These are phyloP conservation scores for Puffinus mauretanicus DNA, from an alignment of 2,113 vertebrate genomes.

Conservation along the genomic window DNA sequence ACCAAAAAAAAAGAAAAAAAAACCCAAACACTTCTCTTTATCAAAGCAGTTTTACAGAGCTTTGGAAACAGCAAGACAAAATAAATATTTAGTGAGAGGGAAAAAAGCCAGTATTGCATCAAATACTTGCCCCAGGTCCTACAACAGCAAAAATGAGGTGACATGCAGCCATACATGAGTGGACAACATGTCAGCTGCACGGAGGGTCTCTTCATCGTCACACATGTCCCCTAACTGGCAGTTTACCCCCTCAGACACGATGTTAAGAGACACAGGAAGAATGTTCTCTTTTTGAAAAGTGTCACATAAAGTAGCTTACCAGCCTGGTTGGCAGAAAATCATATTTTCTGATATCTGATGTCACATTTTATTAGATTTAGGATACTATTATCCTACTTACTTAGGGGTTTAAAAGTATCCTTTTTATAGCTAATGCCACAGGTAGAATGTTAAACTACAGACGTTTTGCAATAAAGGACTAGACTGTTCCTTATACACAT, in stretches of 20 bases:
- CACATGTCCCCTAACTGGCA: constrained; percentile 70
- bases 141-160: constrained; percentile 63
- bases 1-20: too few relatives aligned
- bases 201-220: constrained; percentile 73
- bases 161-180: constrained; percentile 71
- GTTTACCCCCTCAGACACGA: constrained; percentile 74
- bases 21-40: neutral
- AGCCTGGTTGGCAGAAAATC: constrained; percentile 71
- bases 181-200: constrained; percentile 81
- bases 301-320: constrained; percentile 73
- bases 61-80: constrained; percentile 52
- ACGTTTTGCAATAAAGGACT: constrained; percentile 60
- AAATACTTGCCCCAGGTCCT: constrained; percentile 67
- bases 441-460: constrained; percentile 71
- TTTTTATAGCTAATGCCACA: constrained; percentile 71
- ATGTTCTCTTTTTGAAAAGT: constrained; percentile 82
- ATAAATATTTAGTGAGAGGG: constrained; percentile 51
- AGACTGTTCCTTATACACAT: constrained; percentile 48
- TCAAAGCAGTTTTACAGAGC: constrained; percentile 33
- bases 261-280: constrained; percentile 77
- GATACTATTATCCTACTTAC: constrained; percentile 65
- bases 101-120: constrained; percentile 45
- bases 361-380: constrained; percentile 78
- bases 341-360: constrained; percentile 72
- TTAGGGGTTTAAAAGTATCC: constrained; percentile 63